These are phyloP conservation scores for Stenotaenia linearis DNA, from an alignment of 2,888 invertebrate genomes.

Conservation along the genomic window DNA sequence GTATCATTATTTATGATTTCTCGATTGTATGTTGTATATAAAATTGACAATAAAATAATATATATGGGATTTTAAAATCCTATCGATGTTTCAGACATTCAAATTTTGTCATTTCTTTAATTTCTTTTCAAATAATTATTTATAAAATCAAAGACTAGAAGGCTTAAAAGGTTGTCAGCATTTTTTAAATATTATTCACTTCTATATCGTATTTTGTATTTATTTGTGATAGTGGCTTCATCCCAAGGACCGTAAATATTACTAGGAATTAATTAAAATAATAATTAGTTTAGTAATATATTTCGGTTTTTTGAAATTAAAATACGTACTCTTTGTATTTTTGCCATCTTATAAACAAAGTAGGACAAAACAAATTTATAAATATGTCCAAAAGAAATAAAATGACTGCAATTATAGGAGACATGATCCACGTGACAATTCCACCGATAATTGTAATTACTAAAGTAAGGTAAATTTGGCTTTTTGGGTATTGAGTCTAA, in stretches of 20 bases:
- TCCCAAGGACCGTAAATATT: constrained; percentile 98
- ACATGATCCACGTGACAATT: constrained; percentile 58
- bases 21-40: not conserved
- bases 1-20: not conserved
- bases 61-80: not conserved
- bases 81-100: not conserved
- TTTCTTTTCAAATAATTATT: not conserved
- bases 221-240: constrained; percentile 59
- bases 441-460: constrained; percentile 48
- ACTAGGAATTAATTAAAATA: constrained; percentile 39
- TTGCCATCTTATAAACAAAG: constrained; percentile 69
- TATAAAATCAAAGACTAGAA: too few relatives aligned
- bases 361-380: constrained; percentile 66
- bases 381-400: constrained; percentile 48
- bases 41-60: not conserved
- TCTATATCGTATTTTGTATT: not conserved
- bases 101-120: not conserved
- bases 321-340: constrained; percentile 60
- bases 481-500: constrained; percentile 11
- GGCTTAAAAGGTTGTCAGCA: too few relatives aligned
- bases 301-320: constrained; percentile 33
- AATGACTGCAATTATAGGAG: not conserved
- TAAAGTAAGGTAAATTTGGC: constrained; percentile 35
- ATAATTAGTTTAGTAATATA: not conserved
- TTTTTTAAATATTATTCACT: too few relatives aligned